Percentiles rank a stretch among this genome's conserved stretches.
phyloP scores from a whole-genome alignment of 1,140 invertebrate genomes.

The Coelopa frigida region DNA sequence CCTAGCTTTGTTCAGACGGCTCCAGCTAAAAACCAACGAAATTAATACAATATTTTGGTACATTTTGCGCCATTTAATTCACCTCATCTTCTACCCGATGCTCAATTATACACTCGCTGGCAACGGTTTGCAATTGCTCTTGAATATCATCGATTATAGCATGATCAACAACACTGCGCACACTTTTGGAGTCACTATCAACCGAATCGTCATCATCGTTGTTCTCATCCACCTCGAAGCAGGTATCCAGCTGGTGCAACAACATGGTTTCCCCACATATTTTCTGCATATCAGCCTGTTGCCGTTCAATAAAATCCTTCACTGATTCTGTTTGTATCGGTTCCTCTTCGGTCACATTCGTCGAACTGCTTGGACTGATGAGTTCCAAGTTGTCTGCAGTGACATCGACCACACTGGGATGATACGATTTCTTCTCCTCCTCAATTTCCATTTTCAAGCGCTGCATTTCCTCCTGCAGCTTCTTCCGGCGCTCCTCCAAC shows the following conservation, averaged over 20 bases:
- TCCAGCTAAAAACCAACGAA: not conserved
- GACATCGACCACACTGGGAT: slow-evolving; percentile 1
- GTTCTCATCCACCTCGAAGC: slow-evolving; percentile 10
- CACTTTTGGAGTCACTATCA: no score
- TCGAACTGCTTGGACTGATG: no score
- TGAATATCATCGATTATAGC: slow-evolving; percentile 2
- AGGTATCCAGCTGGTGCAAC: slow-evolving; percentile 2
- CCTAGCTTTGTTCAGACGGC: not conserved
- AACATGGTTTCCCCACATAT: no score
- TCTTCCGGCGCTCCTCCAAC: slow-evolving; percentile 11
- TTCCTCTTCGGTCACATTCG: no score
- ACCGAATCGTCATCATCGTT: no score
- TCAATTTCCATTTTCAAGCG: slow-evolving; percentile 12
- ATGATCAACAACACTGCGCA: no score
- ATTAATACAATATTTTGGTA: no score
- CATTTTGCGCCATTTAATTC: not conserved
- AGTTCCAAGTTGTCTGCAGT: no score
- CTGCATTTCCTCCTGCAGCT: slow-evolving; percentile 13
- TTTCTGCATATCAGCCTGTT: no score
- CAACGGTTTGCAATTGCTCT: not conserved
- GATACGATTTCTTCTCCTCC: slow-evolving; percentile 9
- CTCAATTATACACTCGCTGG: slow-evolving; percentile 6
- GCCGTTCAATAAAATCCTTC: no score
- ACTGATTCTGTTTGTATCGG: no score
- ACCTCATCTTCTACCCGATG: slow-evolving; percentile 4